Base-by-base conservation (phyloP, 2,888 invertebrate species). In the Drosophila yooni region DNA sequence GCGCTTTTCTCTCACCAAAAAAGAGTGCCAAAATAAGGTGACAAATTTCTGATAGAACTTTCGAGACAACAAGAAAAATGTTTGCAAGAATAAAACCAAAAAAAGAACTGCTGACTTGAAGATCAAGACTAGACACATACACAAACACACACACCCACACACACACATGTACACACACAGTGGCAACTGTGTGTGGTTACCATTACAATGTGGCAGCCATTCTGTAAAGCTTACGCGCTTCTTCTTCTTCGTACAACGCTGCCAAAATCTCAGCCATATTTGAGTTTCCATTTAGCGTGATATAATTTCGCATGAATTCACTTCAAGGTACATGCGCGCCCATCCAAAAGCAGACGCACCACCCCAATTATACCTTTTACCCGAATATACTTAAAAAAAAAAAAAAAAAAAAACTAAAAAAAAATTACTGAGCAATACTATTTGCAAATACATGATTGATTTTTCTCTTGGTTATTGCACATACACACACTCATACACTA, bases 401-500 rank as follows among this genome's bases (percentile, higher is more conserved):
- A 21, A 31, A 31, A n/a, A 21, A 13, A 21, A 50, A 25, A 15
- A 15, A 4, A 6, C 27, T 7, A 8, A 13, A 21, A 21, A 34
- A 18, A 11, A 29, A 34, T 29, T 40, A 48, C 34, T 15, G 11
- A 34, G 36, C 21, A 53, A 70, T 29, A 56, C 38, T 56, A 27
- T 46, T 69, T 70, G 38, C 60, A 38, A 31, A 54, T 36, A 70
- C 70, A 54, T 71, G 62, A 71, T 62, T 57, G 21, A 40, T 57
- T 57, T 70, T 62, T 70, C 53, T 62, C 72, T 70, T 70, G 72
- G 71, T 70, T 71, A 62, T 50, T 62, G 62, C 70, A 63, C 76
- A 56, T 58, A 70, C 76, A 61, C 64, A 72, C 70, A 48, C 70
- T 64, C 88, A 76, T 72, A 82, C 86, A 90, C 90, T 88, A 88